A percentile compares a stretch with the other conserved stretches of the same genome.
These are phyloP conservation scores for Endomychus coccineus DNA, from an alignment of 2,888 invertebrate genomes.

Conservation along the genomic window DNA sequence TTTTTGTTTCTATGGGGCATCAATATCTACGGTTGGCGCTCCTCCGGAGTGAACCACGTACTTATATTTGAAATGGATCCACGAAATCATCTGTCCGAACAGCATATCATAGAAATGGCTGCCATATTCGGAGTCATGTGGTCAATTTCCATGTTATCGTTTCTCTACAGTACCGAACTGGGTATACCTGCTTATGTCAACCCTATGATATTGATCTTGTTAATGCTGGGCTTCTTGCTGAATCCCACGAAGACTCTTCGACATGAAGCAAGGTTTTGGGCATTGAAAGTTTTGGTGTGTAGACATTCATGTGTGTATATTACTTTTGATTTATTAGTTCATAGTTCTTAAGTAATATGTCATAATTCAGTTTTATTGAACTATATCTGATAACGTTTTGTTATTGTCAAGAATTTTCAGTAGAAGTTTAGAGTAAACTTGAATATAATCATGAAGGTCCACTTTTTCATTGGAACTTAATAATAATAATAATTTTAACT, in stretches of 20 bases:
- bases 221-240: constrained; percentile 78
- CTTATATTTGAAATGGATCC: constrained; percentile 96
- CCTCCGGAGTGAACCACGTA: constrained; percentile 96
- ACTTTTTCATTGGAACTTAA: too few species aligned
- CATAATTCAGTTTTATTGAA: too few species aligned
- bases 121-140: constrained; percentile 91
- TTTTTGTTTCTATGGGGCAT: constrained; percentile 93
- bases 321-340: too few species aligned
- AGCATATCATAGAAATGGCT: constrained; percentile 90
- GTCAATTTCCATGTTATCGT: constrained; percentile 83
- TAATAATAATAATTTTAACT: too few species aligned
- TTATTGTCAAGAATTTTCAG: too few species aligned
- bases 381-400: too few species aligned
- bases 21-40: constrained; percentile 95
- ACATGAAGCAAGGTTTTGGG: constrained; percentile 92
- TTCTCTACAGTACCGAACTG: constrained; percentile 70
- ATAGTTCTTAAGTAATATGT: too few species aligned
- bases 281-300: constrained; percentile 79
- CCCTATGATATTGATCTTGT: constrained; percentile 74
- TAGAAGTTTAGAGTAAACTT: too few species aligned
- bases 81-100: constrained; percentile 86
- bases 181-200: constrained; percentile 89
- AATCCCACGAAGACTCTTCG: constrained; percentile 90
- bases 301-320: constrained; percentile 17
- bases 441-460: too few species aligned